Evolutionary conservation across 2,113 vertebrate species (phyloP).

Genomic region (Alouatta palliata): DNA sequence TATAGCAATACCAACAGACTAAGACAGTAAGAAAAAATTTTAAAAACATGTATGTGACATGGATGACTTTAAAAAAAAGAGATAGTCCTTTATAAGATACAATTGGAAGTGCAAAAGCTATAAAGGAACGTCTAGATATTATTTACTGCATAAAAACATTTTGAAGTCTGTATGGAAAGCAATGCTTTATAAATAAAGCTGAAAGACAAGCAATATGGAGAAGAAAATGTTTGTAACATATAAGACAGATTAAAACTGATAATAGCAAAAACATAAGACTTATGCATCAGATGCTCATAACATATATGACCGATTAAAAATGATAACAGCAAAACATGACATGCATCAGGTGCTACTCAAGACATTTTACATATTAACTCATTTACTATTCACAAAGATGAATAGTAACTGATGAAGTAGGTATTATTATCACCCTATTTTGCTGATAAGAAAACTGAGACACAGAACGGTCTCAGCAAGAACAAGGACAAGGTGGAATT

Average conservation of each 20-base stretch:
- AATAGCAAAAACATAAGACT: not conserved
- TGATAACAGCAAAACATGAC: not conserved
- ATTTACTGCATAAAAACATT: not conserved
- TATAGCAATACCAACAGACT: not conserved
- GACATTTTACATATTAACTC: not conserved
- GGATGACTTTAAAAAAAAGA: not conserved
- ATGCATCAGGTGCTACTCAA: not conserved
- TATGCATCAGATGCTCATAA: not conserved
- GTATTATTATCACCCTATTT: not conserved
- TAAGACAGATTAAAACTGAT: not conserved
- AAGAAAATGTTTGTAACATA: not conserved
- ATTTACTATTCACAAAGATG: not conserved
- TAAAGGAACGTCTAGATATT: not conserved
- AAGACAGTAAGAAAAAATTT: not conserved
- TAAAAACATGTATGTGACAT: not conserved
- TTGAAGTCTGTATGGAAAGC: not conserved
- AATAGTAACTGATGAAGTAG: not conserved
- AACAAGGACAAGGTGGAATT: not conserved
- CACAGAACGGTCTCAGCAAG: not conserved
- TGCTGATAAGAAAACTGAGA: not conserved
- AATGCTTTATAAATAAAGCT: not conserved
- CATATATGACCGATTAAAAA: not conserved
- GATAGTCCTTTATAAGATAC: not conserved
- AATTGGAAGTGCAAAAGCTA: not conserved
- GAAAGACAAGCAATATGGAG: constrained; percentile 6